Conservation (phyloP, 2,797 vertebrate species). For the Miichthys miiuy region DNA sequence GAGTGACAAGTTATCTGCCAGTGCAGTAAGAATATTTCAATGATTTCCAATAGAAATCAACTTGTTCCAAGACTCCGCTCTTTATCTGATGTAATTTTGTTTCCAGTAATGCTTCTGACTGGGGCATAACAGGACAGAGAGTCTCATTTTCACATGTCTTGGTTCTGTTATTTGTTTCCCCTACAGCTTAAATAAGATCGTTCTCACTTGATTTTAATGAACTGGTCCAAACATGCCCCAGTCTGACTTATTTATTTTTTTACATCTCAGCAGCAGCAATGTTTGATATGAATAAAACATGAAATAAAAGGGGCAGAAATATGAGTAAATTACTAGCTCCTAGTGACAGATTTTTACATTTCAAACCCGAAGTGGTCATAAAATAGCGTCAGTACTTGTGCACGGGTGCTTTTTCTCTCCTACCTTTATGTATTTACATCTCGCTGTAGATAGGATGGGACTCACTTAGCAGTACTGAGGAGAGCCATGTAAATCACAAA, state of each 20-base stretch:
- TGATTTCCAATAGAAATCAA: not conserved
- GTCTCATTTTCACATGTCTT: not conserved
- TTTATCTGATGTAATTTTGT: not conserved
- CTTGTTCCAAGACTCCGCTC: too few species aligned
- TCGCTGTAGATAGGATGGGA: slow-evolving; percentile 42
- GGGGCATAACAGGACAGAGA: not conserved
- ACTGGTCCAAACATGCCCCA: not conserved
- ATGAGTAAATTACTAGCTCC: slow-evolving; percentile 26
- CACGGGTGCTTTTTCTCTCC: not conserved
- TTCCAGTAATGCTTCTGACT: not conserved
- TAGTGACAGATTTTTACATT: slow-evolving; percentile 27
- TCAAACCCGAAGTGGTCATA: slow-evolving; percentile 5
- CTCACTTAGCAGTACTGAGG: slow-evolving; percentile 52
- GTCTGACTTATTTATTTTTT: not conserved
- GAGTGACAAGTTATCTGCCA: not conserved
- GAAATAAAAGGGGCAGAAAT: slow-evolving; percentile 2
- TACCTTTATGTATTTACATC: slow-evolving; percentile 35
- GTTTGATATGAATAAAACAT: slow-evolving; percentile 55
- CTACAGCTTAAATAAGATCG: slow-evolving; percentile 21
- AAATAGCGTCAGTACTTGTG: slow-evolving; percentile 12
- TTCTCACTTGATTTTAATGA: slow-evolving; percentile 50
- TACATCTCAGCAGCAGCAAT: slow-evolving; percentile 16
- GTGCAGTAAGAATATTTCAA: not conserved
- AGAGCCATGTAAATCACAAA: slow-evolving; percentile 52
- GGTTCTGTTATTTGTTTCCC: slow-evolving; percentile 13